Evolutionary conservation across 64 coral and sea anemone species (phyloP).

Genomic region (Pocillopora damicornis): DNA sequence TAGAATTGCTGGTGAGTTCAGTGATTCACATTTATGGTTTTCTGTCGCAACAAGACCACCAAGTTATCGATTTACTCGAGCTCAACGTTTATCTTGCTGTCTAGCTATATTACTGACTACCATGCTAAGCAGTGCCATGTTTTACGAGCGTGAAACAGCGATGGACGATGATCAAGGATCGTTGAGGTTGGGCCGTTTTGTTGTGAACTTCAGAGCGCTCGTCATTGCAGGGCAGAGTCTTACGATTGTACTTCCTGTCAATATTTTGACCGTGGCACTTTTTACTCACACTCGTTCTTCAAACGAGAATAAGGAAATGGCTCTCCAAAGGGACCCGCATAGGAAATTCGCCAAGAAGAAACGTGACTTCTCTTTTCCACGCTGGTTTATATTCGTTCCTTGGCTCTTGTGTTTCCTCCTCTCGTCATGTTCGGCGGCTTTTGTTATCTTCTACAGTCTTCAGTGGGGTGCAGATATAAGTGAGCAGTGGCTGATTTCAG

Average conservation of each 20-base stretch:
- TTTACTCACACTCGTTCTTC: conserved; percentile 9
- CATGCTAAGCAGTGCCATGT: conserved; percentile 54
- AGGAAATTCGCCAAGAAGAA: not conserved
- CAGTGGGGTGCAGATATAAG: conserved; percentile 34
- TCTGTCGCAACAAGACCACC: conserved; percentile 37
- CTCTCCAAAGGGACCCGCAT: not conserved
- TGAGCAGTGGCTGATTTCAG: conserved; percentile 42
- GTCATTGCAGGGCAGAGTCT: conserved; percentile 40
- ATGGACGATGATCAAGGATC: not conserved
- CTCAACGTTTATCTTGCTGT: conserved; percentile 43
- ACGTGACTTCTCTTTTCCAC: not conserved
- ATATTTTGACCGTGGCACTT: conserved; percentile 39
- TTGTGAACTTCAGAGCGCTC: conserved; percentile 15
- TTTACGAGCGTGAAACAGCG: conserved; percentile 21
- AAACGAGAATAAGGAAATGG: not conserved
- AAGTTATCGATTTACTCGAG: conserved; percentile 25
- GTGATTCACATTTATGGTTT: conserved; percentile 41
- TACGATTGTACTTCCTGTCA: conserved; percentile 21
- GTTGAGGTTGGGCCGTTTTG: conserved; percentile 33
- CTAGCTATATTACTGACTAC: conserved; percentile 31
- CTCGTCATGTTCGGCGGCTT: not conserved
- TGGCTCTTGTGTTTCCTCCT: conserved; percentile 39
- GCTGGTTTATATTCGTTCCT: conserved; percentile 12
- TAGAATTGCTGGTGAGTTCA: conserved; percentile 29
- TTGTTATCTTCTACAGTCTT: conserved; percentile 48